Percentiles rank a stretch among this genome's conserved stretches.
phyloP scores from a whole-genome alignment of 2,888 invertebrate species.

The Sipha maydis region DNA sequence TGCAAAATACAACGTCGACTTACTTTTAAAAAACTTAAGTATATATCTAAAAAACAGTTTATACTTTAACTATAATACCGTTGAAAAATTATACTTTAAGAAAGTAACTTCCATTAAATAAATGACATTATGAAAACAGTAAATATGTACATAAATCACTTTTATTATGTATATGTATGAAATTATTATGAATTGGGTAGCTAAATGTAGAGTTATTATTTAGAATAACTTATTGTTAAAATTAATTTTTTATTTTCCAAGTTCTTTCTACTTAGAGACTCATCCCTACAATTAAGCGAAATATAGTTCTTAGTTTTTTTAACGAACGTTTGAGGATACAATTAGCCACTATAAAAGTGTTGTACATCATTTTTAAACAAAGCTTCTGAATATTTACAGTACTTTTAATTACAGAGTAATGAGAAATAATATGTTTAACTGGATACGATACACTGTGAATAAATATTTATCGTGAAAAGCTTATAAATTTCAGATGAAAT shows the following conservation, averaged over 20 bases:
- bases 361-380: background rate
- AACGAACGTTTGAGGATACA: background rate
- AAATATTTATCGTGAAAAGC: too few species aligned
- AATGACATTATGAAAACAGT: too few species aligned
- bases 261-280: background rate
- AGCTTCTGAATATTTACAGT: background rate
- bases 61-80: too few species aligned
- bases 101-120: too few species aligned
- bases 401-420: background rate
- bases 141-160: too few species aligned
- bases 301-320: background rate
- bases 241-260: background rate
- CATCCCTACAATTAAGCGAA: background rate
- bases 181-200: background rate
- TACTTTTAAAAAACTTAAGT: too few species aligned
- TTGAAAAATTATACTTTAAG: too few species aligned
- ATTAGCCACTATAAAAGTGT: background rate
- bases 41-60: too few species aligned
- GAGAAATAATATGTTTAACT: background rate
- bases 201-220: constrained; percentile 4
- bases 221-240: background rate
- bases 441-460: too few species aligned
- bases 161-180: too few species aligned
- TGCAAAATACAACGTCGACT: too few species aligned
- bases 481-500: too few species aligned